A percentile compares a stretch with the other conserved stretches of the same genome.
These are phyloP conservation scores for Pseudococcus viburni DNA, from an alignment of 2,888 invertebrate species.

Conservation along the genomic window DNA sequence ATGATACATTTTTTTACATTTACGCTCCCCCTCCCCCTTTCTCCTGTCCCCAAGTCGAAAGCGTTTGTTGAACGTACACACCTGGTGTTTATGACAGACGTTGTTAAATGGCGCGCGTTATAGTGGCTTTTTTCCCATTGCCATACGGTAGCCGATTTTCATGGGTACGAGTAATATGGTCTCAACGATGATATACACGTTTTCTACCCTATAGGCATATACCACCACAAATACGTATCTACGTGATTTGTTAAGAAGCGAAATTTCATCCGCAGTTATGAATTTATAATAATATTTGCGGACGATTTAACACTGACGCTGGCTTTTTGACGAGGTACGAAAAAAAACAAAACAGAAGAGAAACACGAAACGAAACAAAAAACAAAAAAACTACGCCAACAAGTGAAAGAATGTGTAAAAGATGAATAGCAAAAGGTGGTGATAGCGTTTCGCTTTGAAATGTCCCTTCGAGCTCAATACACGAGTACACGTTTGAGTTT, in stretches of 20 bases:
- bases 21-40: not conserved
- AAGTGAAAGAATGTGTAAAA: constrained; percentile 20
- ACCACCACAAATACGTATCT: not conserved
- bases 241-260: constrained; percentile 47
- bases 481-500: not conserved
- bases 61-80: constrained; percentile 23
- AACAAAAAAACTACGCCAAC: not conserved
- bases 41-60: not conserved
- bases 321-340: not conserved
- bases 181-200: constrained; percentile 27
- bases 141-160: not conserved
- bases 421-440: constrained; percentile 27
- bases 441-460: constrained; percentile 22
- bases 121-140: not conserved
- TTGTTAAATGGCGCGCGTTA: constrained; percentile 15
- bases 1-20: constrained; percentile 37
- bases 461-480: constrained; percentile 12
- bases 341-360: not conserved
- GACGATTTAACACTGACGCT: constrained; percentile 20
- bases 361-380: not conserved
- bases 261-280: constrained; percentile 46
- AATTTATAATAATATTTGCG: constrained; percentile 44
- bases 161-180: not conserved
- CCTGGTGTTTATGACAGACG: constrained; percentile 42
- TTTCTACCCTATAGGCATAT: not conserved